These are phyloP conservation scores for Watsonalla cultraria DNA, from an alignment of 2,888 invertebrate species.

Conservation along the genomic window DNA sequence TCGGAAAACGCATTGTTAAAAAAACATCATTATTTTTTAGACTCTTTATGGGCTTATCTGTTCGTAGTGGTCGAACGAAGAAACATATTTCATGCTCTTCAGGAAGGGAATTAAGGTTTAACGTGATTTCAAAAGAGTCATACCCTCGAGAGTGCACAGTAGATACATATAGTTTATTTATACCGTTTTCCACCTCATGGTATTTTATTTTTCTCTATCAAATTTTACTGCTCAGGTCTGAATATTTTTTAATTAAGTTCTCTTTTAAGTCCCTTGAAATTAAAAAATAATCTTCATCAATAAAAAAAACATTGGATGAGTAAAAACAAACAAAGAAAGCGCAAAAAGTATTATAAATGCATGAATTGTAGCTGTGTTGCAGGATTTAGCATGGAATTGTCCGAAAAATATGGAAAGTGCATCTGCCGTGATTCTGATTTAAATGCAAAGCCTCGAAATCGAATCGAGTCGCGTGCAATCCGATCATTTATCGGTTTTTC, in stretches of 20 bases:
- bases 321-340: background rate
- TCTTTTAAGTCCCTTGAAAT: no score
- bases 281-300: no score
- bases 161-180: no score
- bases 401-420: conserved; percentile 52
- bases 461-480: conserved; percentile 37
- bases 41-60: background rate
- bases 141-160: no score
- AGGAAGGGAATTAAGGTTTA: no score
- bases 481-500: conserved; percentile 40
- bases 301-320: background rate
- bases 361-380: conserved; percentile 4
- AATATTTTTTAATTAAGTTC: no score
- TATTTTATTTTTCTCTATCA: no score
- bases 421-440: conserved; percentile 47
- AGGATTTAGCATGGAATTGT: conserved; percentile 19
- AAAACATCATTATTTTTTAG: background rate
- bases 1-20: background rate
- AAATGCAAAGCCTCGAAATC: conserved; percentile 58
- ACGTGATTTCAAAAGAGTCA: no score
- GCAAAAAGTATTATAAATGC: background rate
- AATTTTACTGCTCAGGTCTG: no score
- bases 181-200: no score
- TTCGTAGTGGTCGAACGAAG: no score
- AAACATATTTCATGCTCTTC: background rate